Conservation (phyloP, 2,888 invertebrate genomes). For the Nomada lathburiana region DNA sequence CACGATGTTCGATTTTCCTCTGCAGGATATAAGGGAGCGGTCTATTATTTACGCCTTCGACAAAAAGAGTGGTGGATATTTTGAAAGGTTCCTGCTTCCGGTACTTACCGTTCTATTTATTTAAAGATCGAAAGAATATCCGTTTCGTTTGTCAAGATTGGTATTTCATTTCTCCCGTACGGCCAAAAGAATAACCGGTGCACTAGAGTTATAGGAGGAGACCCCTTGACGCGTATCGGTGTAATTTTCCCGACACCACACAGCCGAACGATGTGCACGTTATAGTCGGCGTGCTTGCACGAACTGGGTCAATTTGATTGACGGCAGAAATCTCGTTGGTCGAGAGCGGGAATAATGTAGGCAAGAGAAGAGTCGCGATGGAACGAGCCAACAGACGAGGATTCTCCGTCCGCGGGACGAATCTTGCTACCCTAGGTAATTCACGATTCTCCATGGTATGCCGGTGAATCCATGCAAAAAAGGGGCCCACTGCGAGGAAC, state of each 20-base stretch:
- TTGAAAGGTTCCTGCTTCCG: too few relatives aligned
- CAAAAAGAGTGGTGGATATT: too few relatives aligned
- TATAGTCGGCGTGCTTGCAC: conserved; percentile 59
- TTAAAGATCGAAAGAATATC: not conserved
- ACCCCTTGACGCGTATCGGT: conserved; percentile 21
- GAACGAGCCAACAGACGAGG: conserved; percentile 9
- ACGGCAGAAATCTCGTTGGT: conserved; percentile 55
- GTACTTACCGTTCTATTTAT: too few relatives aligned
- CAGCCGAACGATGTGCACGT: conserved; percentile 40
- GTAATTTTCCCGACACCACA: conserved; percentile 49
- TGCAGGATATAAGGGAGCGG: too few relatives aligned
- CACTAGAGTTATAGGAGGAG: not conserved
- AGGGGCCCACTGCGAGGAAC: conserved; percentile 44
- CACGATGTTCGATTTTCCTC: too few relatives aligned
- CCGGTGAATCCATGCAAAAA: conserved; percentile 25
- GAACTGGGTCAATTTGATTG: conserved; percentile 72
- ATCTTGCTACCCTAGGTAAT: conserved; percentile 64
- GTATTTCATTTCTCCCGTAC: not conserved
- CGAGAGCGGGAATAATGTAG: conserved; percentile 52
- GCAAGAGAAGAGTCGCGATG: conserved; percentile 29
- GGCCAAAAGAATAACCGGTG: not conserved
- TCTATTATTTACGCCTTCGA: too few relatives aligned
- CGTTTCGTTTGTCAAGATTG: not conserved
- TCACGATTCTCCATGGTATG: conserved; percentile 63
- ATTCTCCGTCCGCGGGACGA: conserved; percentile 56